phyloP scores from a whole-genome alignment of 1,140 invertebrate genomes.

The Zaprionus gabonicus region DNA sequence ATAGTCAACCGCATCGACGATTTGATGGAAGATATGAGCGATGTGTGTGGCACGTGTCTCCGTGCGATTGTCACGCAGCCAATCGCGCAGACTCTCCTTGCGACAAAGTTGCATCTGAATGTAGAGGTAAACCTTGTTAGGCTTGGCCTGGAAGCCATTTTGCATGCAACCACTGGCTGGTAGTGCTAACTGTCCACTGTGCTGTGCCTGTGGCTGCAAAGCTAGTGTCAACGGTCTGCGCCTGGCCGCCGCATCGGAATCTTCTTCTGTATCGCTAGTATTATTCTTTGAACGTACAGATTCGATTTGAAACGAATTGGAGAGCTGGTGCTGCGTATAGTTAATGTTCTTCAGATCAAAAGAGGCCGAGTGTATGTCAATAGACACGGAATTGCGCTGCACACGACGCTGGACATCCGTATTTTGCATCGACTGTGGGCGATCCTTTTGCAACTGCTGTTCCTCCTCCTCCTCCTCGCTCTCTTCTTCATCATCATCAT shows the following conservation, averaged over 20 bases:
- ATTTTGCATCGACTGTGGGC: neutral
- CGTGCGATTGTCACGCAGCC: constrained; percentile 88
- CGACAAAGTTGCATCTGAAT: constrained; percentile 99
- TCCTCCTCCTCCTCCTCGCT: constrained; percentile 21
- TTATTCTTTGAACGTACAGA: constrained; percentile 72
- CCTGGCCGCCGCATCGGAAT: constrained; percentile 14
- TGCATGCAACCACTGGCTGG: constrained; percentile 46
- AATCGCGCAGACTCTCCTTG: constrained; percentile 95
- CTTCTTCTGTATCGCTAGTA: constrained; percentile 40
- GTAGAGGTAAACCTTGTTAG: constrained; percentile 91
- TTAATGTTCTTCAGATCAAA: constrained; percentile 77
- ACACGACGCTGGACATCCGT: constrained; percentile 1
- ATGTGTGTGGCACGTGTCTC: constrained; percentile 84
- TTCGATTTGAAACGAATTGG: constrained; percentile 83
- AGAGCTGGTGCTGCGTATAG: constrained; percentile 71
- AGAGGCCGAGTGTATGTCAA: constrained; percentile 76
- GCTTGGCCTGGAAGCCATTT: constrained; percentile 46
- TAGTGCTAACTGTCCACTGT: constrained; percentile 9
- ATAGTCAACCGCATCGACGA: constrained; percentile 97
- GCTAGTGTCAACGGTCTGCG: constrained; percentile 61
- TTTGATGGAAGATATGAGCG: constrained; percentile 94
- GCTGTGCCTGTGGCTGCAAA: constrained; percentile 34
- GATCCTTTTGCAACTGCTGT: neutral
- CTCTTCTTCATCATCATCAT: neutral
- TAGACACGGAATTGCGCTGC: constrained; percentile 65